These are phyloP conservation scores for Synanthedon myopaeformis DNA, from an alignment of 2,888 invertebrate species.

Conservation along the genomic window DNA sequence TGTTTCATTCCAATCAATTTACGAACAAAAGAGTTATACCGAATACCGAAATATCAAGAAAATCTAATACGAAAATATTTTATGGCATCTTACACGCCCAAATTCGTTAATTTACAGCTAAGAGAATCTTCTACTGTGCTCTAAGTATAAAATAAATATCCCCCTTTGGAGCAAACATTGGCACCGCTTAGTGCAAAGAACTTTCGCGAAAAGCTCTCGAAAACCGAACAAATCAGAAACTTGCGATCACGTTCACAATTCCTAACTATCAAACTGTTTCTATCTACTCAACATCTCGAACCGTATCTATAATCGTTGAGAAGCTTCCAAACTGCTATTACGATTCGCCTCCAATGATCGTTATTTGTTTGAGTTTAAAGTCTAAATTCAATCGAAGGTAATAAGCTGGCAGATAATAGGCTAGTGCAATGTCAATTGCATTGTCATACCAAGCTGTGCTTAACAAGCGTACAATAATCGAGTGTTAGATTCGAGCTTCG, in stretches of 20 bases:
- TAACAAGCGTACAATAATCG: slow-evolving; percentile 36
- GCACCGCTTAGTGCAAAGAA: neutral
- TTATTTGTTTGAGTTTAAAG: slow-evolving; percentile 24
- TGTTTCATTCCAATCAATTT: no score
- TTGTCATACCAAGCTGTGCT: slow-evolving; percentile 29
- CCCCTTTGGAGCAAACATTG: neutral
- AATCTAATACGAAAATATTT: no score
- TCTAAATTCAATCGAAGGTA: slow-evolving; percentile 17
- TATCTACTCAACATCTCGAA: neutral
- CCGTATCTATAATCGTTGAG: slow-evolving; percentile 37
- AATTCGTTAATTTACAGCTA: no score
- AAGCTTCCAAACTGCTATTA: slow-evolving; percentile 16
- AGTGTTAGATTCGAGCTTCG: slow-evolving; percentile 13
- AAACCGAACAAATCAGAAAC: neutral
- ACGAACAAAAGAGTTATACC: no score
- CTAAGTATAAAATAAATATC: neutral
- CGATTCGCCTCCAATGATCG: slow-evolving; percentile 23
- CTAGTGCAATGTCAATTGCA: slow-evolving; percentile 38
- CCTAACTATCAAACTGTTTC: neutral
- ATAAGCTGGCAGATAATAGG: slow-evolving; percentile 1
- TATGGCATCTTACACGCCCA: no score
- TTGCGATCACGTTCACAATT: neutral
- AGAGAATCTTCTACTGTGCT: no score
- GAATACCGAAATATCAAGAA: no score
- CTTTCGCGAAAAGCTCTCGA: neutral